Conservation (phyloP, 2,797 vertebrate species). For the Diceros bicornis region DNA sequence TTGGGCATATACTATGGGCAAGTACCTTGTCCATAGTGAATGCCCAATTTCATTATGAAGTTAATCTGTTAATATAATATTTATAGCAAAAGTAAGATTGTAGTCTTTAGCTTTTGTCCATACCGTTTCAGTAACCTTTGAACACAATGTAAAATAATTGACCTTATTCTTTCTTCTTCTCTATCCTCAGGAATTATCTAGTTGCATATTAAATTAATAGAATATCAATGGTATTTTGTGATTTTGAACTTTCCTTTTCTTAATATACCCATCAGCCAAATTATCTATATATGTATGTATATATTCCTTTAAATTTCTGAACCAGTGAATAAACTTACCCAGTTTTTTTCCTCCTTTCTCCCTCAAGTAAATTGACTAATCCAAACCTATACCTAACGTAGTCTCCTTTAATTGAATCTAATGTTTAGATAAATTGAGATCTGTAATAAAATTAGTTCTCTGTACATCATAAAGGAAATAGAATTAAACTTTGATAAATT, state of each 20-base stretch:
- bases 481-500: constrained; percentile 15
- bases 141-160: not conserved
- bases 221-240: not conserved
- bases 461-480: constrained; percentile 55
- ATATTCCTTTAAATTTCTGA: constrained; percentile 42
- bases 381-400: not conserved
- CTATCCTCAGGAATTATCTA: not conserved
- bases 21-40: not conserved
- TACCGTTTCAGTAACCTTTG: not conserved
- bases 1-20: not conserved
- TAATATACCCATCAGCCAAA: not conserved
- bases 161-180: not conserved
- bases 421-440: not conserved
- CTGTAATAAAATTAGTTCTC: constrained; percentile 32
- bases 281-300: not conserved
- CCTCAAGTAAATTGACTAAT: constrained; percentile 17
- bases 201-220: not conserved
- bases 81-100: not conserved
- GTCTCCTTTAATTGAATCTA: constrained; percentile 30
- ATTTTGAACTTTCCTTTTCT: constrained; percentile 4
- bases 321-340: not conserved
- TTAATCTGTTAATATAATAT: not conserved
- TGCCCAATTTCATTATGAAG: not conserved
- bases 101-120: not conserved
- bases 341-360: not conserved